Conservation (phyloP, 2,888 invertebrate species). For the Ecdyonurus torrentis region DNA sequence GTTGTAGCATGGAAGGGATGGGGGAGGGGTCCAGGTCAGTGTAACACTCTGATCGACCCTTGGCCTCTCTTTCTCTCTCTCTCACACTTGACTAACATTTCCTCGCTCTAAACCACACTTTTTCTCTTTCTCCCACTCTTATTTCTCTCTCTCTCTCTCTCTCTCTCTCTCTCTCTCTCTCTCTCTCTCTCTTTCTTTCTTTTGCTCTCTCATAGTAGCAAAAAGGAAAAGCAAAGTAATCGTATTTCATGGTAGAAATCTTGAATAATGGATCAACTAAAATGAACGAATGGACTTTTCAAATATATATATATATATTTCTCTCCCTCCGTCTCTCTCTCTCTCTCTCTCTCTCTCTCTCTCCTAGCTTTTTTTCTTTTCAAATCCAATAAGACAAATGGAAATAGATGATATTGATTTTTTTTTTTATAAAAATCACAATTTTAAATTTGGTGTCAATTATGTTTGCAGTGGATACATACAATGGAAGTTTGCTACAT, state of each 20-base stretch:
- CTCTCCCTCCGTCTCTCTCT: no score
- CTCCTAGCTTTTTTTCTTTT: no score
- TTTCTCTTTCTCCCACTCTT: background rate
- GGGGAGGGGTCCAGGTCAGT: no score
- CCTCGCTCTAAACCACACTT: no score
- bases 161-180: background rate
- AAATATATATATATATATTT: no score
- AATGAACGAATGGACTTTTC: background rate
- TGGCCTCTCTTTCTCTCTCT: no score
- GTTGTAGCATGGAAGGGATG: no score
- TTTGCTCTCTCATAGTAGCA: background rate
- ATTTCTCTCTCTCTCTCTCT: background rate
- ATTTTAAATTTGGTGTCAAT: no score
- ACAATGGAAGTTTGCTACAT: conserved; percentile 26
- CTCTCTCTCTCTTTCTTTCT: conserved; percentile 3
- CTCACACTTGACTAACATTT: no score
- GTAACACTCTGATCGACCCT: no score
- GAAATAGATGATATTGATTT: background rate
- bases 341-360: no score
- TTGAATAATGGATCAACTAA: background rate
- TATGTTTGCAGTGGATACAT: conserved; percentile 19
- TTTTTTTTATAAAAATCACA: no score
- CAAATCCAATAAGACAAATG: conserved; percentile 1
- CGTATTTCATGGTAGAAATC: background rate
- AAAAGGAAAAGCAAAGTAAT: background rate